Base-by-base conservation (phyloP, 2,888 invertebrate genomes). In the Phoenoteleia sp. region DNA sequence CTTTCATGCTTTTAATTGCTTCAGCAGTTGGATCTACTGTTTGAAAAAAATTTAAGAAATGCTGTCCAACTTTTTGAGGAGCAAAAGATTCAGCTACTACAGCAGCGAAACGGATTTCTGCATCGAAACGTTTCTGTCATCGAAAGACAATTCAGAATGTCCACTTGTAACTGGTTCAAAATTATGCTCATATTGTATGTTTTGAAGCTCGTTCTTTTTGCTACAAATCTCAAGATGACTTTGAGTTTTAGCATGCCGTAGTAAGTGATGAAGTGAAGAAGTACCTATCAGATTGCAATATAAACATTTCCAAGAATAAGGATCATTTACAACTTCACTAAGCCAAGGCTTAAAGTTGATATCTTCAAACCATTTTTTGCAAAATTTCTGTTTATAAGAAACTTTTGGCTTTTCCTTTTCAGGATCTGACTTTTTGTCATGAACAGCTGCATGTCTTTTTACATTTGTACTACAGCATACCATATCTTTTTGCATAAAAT, bases 31-130 rank as follows among this genome's bases (percentile, higher is more conserved):
- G 5, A 15, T 7, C 3, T 33, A 33, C 2, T 33, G 1, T 21
- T 23, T 67, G 36, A 15, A 49, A 67, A 52, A 67, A 67, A 6
- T 36, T 0, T 23, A 67, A 27, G 25, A 67, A 67, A 0, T 17
- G 19, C 11, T 56, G 2, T 4, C 15, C 29, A 19, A 7, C 23
- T 21, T 33, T 13, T 6, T 23, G n/a, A 5, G 67, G 17, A 0
- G 23, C 33, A 17, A 23, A 4, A 9, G 3, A 7, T 1, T 23
- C 3, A 11, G 69, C 56, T 11, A 69, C 25, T 11, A 56, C 5
- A 17, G 56, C 69, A 13, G 69, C 54, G 13, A 17, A 67, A 9
- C 52, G 21, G 36, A 67, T 52, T 36, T 67, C 52, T 7, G 19
- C 54, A 29, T 25, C n/a, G n/a, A n/a, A n/a, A 6, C 5, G n/a